phyloP scores from a whole-genome alignment of 2,113 vertebrate genomes.

The Talpa occidentalis region DNA sequence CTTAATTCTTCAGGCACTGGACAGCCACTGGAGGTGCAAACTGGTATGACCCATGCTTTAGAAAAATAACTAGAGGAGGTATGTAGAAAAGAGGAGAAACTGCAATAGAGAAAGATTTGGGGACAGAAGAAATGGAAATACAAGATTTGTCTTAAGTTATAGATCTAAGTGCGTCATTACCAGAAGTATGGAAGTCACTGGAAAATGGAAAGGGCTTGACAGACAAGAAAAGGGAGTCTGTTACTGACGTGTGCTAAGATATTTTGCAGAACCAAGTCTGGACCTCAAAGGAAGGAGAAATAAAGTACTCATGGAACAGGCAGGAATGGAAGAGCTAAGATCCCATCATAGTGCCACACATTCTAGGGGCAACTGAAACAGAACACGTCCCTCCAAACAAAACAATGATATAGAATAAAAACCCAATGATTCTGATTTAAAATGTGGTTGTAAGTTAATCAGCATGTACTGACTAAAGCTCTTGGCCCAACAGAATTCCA shows the following conservation, averaged over 20 bases:
- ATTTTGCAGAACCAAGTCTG: slow-evolving; percentile 46
- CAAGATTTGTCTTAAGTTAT: neutral
- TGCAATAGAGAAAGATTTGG: neutral
- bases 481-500: neutral
- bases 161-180: neutral
- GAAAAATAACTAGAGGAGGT: neutral
- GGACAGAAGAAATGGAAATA: slow-evolving; percentile 11
- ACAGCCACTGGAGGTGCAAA: neutral
- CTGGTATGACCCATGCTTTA: neutral
- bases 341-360: neutral
- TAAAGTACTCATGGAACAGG: slow-evolving; percentile 32
- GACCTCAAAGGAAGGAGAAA: neutral
- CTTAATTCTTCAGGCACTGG: neutral
- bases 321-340: neutral
- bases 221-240: slow-evolving; percentile 33
- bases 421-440: neutral
- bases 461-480: neutral
- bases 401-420: neutral
- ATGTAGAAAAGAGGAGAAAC: neutral
- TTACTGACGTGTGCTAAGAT: slow-evolving; percentile 54
- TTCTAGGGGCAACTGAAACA: slow-evolving; percentile 17
- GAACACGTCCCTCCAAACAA: neutral
- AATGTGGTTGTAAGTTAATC: neutral
- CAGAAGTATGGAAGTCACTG: neutral
- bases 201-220: slow-evolving; percentile 1